Base-by-base conservation (phyloP, 92 coral and sea anemone species). In the Epizoanthus rinbou region DNA sequence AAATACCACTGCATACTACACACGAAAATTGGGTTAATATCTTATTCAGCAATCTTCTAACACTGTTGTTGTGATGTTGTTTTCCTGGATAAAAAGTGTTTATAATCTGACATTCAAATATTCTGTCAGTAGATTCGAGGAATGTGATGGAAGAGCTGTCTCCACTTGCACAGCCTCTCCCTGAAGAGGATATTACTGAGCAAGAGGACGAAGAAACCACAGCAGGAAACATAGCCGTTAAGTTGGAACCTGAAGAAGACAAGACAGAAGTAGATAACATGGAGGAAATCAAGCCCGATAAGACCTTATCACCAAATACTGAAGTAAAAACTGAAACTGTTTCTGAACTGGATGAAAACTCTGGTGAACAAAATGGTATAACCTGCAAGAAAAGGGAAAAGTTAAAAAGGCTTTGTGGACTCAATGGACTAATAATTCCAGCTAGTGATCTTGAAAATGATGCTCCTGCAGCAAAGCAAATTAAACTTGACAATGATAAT, bases 401-500 rank as follows among this genome's bases (percentile, higher is more conserved):
- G 22, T 60, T 78, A 63, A 78, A 78, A 47, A 78, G 82, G 52
- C 57, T 62, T 60, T 60, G 64, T 63, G 82, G 82, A 39, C 82
- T 78, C 64, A 78, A 78, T 63, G 82, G 82, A 39, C 82, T 78
- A 60, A 59, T 78, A 39, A 78, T 62, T 43, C 71, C 82, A 39
- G 54, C 14, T 50, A 78, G 23, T 78, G 93, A 91, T 84, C 74
- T 74, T 45, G 88, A 65, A 53, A 84, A 57, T 11, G 75, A 69
- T 5, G 79, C 76, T 50, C 89, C 98, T 54, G 75, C 92, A 6
- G 72, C 86, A 8, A 93, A 93, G 75, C 89, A 89, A 67, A 76
- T 89, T n/a, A 93, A 91, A 87, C 57, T 91, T 65, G 98, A 91
- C 85, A 87, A 85, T 31, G 97, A 92, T 28, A 80, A 83, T 69